phyloP scores from a whole-genome alignment of 2,888 invertebrate genomes.

The Macropis europaea region DNA sequence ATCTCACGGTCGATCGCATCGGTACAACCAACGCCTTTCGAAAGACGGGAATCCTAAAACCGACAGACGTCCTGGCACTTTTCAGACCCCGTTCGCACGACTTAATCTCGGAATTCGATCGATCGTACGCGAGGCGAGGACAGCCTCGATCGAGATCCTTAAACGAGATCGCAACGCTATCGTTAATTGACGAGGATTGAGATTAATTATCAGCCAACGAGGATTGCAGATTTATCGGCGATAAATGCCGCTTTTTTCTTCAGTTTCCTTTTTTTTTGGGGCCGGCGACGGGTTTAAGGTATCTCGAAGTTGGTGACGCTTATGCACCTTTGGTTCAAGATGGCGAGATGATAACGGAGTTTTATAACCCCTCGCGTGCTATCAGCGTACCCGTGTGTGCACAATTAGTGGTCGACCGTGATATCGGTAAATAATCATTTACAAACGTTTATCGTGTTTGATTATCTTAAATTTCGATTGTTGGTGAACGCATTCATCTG shows the following conservation, averaged over 20 bases:
- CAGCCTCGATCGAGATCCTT: slow-evolving; percentile 31
- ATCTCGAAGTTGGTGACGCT: too few relatives aligned
- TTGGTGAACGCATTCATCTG: too few relatives aligned
- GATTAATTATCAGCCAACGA: slow-evolving; percentile 34
- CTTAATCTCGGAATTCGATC: slow-evolving; percentile 32
- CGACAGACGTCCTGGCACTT: slow-evolving; percentile 15
- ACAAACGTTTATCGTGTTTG: too few relatives aligned
- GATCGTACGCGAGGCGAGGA: slow-evolving; percentile 16
- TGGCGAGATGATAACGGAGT: too few relatives aligned
- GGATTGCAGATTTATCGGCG: slow-evolving; percentile 3
- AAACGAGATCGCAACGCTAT: slow-evolving; percentile 5
- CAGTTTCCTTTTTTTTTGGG: too few relatives aligned
- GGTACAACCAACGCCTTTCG: neutral
- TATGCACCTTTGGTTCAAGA: too few relatives aligned
- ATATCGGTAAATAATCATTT: too few relatives aligned
- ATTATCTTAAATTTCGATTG: too few relatives aligned
- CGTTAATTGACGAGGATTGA: slow-evolving; percentile 45
- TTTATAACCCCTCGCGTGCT: too few relatives aligned
- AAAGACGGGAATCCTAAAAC: slow-evolving; percentile 12
- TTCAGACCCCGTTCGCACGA: neutral
- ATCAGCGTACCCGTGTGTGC: too few relatives aligned
- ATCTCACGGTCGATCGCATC: slow-evolving; percentile 13
- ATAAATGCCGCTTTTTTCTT: neutral
- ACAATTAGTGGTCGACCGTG: too few relatives aligned
- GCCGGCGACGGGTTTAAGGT: too few relatives aligned